Evolutionary conservation across 2,888 invertebrate genomes (phyloP), one percentile per base, ranked within the genome.

Genomic region (Hyppa rectilinea): DNA sequence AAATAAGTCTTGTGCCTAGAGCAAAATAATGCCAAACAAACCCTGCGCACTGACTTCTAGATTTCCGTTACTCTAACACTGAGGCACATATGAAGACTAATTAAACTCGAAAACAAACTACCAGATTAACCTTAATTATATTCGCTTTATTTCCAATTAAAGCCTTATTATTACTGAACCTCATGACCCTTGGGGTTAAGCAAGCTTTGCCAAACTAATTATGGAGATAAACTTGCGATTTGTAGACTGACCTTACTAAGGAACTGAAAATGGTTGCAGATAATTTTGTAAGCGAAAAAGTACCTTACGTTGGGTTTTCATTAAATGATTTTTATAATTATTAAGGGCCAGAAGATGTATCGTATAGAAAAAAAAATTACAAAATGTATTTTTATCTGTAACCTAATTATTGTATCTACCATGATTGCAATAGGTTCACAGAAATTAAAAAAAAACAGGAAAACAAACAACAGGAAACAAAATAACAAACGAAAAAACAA

Each of bases 101-200:
- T 52, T 56, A 38, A 43, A 31, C 36, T 36, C 23, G 2, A 43
- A 50, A 52, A 73, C 38, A 31, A 74, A 45, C 31, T 38, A 36
- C 5, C 31, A 43, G 26, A 34, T 34, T 55, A 31, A 52, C 29
- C 23, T 45, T 31, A 26, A 52, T 34, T 34, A 36, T 31, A 29
- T 58, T 14, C 43, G 29, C n/a, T 50, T 58, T 45, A 38, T 49
- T 50, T 55, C 64, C 59, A 45, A 70, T 60, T 66, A 45, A 55
- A 78, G 20, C 38, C 38, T 45, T 50, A 49, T 60, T 56, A 75
- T 55, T 38, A 60, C 59, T 10, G 49, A 43, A 45, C 29, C 29
- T 43, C 20, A 29, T 60, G 52, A 56, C 36, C 47, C n/a, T n/a
- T n/a, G 1, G 40, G 23, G 36, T 61, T 36, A 38, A 34, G 29